Evolutionary conservation across 2,797 vertebrate genomes (phyloP), one percentile per base, ranked within the genome.

Genomic region (Rhodeus uyekii): DNA sequence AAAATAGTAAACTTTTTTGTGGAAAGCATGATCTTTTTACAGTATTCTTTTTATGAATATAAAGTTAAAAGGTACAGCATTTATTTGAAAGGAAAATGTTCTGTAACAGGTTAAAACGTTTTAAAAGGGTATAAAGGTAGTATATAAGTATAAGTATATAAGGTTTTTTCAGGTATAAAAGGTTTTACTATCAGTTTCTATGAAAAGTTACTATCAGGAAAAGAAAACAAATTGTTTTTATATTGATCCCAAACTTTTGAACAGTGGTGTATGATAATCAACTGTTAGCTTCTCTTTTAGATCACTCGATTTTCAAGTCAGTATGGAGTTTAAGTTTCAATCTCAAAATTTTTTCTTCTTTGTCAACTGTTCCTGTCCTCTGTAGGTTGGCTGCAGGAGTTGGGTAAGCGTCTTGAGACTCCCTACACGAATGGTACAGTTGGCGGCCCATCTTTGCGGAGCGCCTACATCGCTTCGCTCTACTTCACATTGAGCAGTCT

Each of bases 401-500:
- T 99, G 90, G 96, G 97, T 46, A 98, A 97, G 92, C 94, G 97
- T 63, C 93, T 99, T 86, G 97, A 99, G 87, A 95, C 93, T 16
- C 97, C 97, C 2, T 98, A 96, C 86, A 90, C 96, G 87, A 98
- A 98, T 84, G 94, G 93, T 89, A 97, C 97, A 0, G 5, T 90
- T 88, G 97, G 97, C 74, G 98, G 97, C n/a, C 97, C 97, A 0
- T 95, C 96, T 24, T 88, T 96, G 86, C 95, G 95, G 46, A 99
- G 97, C 2, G 95, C 97, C 89, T 98, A 99, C 88, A 97, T 98
- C 18, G 95, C 97, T 7, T 97, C 98, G 0, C 97, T 99, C 84
- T 99, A 99, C 93, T 99, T 98, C 95, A 97, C 97, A 50, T 96
- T 99, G 81, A 99, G 98, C 91, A 99, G 97, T 91, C 96, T 99